These are phyloP conservation scores for Microcebus jonahi DNA, from an alignment of 2,113 vertebrate species.

Conservation along the genomic window DNA sequence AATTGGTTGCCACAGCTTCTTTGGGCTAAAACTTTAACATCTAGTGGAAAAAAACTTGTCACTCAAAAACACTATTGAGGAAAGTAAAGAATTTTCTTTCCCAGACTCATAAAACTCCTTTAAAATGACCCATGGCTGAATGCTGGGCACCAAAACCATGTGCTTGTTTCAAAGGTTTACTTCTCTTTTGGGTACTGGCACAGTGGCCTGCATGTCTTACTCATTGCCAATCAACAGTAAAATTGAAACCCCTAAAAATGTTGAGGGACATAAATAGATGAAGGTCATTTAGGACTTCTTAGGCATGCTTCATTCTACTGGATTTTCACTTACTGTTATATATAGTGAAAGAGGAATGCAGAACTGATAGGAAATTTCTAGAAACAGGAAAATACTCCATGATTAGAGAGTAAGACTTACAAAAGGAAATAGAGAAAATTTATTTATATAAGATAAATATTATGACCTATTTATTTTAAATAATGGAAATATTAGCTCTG, in stretches of 20 bases:
- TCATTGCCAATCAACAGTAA: background rate
- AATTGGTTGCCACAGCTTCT: background rate
- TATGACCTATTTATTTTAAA: background rate
- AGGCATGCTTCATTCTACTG: background rate
- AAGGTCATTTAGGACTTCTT: background rate
- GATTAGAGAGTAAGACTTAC: background rate
- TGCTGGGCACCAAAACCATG: fast-evolving
- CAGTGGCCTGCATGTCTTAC: background rate
- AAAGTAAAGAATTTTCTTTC: background rate
- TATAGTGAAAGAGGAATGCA: background rate
- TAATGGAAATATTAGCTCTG: no score
- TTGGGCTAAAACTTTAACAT: background rate
- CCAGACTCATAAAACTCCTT: background rate
- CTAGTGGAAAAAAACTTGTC: background rate
- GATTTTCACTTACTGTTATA: background rate
- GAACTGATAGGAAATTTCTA: background rate
- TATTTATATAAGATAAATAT: background rate
- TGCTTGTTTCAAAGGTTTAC: background rate
- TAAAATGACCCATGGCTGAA: background rate
- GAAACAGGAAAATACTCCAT: background rate
- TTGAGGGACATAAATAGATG: background rate
- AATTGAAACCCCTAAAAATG: background rate
- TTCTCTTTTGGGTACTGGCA: background rate
- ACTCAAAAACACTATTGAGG: background rate
- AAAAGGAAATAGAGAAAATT: background rate